Percentiles rank a stretch among this genome's conserved stretches.
Evolutionary conservation across 2,888 invertebrate species (phyloP).

Genomic region (Ophion costatus): DNA sequence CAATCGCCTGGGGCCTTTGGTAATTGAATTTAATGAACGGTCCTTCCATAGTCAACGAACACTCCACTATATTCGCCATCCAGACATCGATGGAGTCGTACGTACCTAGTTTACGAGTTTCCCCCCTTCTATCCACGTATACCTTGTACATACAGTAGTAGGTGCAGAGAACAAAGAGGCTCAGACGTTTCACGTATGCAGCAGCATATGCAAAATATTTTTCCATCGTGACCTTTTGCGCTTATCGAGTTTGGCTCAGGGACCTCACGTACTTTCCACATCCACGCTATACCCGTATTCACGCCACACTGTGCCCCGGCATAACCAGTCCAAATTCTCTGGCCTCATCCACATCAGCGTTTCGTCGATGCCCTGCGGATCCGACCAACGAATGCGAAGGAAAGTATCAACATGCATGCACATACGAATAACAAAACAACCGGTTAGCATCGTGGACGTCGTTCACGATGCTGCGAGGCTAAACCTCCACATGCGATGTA

Average conservation of each 20-base stretch:
- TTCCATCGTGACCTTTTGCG: constrained; percentile 57
- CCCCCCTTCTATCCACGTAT: background rate
- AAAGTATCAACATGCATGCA: constrained; percentile 49
- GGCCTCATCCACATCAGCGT: constrained; percentile 35
- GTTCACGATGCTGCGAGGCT: constrained; percentile 28
- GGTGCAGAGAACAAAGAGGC: background rate
- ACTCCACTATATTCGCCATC: constrained; percentile 22
- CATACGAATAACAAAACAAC: constrained; percentile 44
- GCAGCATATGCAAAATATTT: constrained; percentile 61
- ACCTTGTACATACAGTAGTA: background rate
- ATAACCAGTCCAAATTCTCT: constrained; percentile 1
- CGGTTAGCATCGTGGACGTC: constrained; percentile 39
- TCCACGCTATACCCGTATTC: background rate
- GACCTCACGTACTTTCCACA: constrained; percentile 30
- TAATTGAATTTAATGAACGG: constrained; percentile 40
- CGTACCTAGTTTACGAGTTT: constrained; percentile 2
- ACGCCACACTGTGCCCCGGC: background rate
- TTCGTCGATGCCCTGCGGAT: constrained; percentile 41
- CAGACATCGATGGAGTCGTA: constrained; percentile 15
- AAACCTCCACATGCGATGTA: constrained; percentile 1
- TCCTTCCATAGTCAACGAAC: constrained; percentile 35
- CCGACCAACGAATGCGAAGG: constrained; percentile 22
- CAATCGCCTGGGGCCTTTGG: constrained; percentile 10
- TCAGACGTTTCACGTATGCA: constrained; percentile 31
- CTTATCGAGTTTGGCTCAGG: constrained; percentile 59